A percentile compares a stretch with the other conserved stretches of the same genome.
phyloP scores from a whole-genome alignment of 2,888 invertebrate genomes.

The Aleiodes testaceus region DNA sequence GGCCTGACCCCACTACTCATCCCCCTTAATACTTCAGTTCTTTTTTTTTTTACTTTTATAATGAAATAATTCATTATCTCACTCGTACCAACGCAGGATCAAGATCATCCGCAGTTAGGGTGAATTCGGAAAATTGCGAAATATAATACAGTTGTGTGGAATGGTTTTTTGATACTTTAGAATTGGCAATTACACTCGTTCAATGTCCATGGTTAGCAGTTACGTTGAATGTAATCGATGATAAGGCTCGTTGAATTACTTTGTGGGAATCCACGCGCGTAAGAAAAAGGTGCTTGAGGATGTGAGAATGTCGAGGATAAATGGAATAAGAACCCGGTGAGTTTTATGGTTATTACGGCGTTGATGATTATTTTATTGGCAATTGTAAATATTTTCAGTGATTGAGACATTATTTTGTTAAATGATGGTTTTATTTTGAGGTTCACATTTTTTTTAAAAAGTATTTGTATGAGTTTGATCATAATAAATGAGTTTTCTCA shows the following conservation, averaged over 20 bases:
- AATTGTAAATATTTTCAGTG: too few species aligned
- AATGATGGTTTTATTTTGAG: too few species aligned
- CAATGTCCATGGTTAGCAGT: conserved; percentile 33
- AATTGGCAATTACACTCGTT: conserved; percentile 62
- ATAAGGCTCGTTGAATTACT: neutral
- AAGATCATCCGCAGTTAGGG: conserved; percentile 50
- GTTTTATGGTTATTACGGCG: too few species aligned
- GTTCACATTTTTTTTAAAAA: too few species aligned
- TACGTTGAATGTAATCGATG: conserved; percentile 1
- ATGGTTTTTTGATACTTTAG: conserved; percentile 15
- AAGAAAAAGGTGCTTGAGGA: too few species aligned
- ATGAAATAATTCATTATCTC: conserved; percentile 34
- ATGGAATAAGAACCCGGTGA: too few species aligned
- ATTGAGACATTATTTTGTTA: too few species aligned
- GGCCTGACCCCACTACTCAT: conserved; percentile 43
- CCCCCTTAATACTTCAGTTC: conserved; percentile 19
- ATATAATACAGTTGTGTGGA: conserved; percentile 7
- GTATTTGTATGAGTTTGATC: too few species aligned
- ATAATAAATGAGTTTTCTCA: too few species aligned
- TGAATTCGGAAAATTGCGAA: conserved; percentile 40
- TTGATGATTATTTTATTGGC: too few species aligned
- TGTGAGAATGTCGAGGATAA: too few species aligned
- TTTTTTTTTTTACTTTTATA: conserved; percentile 34
- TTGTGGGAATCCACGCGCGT: neutral
- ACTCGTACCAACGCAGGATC: conserved; percentile 43